phyloP scores from a whole-genome alignment of 1,140 invertebrate genomes.

The Mizuhopecten yessoensis region DNA sequence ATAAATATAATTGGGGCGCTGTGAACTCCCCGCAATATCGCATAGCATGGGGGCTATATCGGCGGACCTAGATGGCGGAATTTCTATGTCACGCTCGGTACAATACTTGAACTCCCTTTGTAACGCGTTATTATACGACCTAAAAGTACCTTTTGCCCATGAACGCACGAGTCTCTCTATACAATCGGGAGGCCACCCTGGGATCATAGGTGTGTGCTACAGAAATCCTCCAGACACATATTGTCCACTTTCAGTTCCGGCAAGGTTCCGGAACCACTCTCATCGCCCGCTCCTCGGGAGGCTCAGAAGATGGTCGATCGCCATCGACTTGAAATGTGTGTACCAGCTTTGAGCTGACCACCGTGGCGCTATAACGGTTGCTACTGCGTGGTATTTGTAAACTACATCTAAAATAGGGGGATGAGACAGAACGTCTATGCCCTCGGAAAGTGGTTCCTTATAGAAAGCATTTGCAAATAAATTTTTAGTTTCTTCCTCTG shows the following conservation, averaged over 20 bases:
- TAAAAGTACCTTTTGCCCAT: conserved; percentile 23
- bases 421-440: not conserved
- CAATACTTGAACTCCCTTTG: not conserved
- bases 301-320: not conserved
- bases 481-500: too few species aligned
- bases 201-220: not conserved
- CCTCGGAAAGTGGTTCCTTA: not conserved
- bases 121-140: conserved; percentile 39
- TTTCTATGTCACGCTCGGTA: not conserved
- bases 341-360: not conserved
- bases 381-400: not conserved
- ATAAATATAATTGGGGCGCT: not conserved
- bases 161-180: not conserved
- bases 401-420: not conserved
- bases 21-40: not conserved
- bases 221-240: conserved; percentile 44
- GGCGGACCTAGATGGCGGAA: not conserved
- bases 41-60: not conserved
- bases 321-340: not conserved
- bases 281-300: not conserved
- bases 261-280: conserved; percentile 6
- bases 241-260: not conserved
- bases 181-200: not conserved
- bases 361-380: not conserved
- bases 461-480: too few species aligned